These are phyloP conservation scores for Notarius lentiginosus DNA, from an alignment of 2,113 vertebrate species.

Conservation along the genomic window DNA sequence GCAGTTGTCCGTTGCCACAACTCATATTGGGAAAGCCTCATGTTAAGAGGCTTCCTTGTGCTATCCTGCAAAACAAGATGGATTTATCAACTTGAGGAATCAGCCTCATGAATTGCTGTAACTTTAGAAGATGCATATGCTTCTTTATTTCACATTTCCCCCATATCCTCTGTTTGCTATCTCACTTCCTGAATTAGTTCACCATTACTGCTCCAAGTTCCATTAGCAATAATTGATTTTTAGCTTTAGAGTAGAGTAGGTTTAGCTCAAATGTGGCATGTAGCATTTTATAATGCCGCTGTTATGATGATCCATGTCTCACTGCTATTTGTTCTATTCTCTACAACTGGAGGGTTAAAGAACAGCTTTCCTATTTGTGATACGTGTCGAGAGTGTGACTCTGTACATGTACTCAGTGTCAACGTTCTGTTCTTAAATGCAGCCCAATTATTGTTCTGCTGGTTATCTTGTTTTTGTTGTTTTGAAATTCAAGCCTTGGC, in stretches of 20 bases:
- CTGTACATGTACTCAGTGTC: constrained; percentile 14
- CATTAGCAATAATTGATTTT: constrained; percentile 28
- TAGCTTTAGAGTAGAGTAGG: not conserved
- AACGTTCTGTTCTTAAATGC: constrained; percentile 39
- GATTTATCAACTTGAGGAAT: constrained; percentile 51
- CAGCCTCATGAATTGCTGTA: not conserved
- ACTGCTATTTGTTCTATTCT: constrained; percentile 19
- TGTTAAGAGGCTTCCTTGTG: constrained; percentile 74
- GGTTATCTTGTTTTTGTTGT: constrained; percentile 58
- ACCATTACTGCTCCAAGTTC: constrained; percentile 1
- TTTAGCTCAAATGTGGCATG: constrained; percentile 37
- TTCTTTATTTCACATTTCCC: not conserved
- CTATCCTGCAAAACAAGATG: constrained; percentile 72
- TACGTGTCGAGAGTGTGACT: constrained; percentile 8
- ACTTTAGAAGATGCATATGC: not conserved
- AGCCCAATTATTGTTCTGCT: constrained; percentile 46
- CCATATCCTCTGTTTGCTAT: not conserved
- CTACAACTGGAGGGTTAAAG: not conserved
- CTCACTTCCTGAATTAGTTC: constrained; percentile 24
- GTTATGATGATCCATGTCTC: constrained; percentile 20
- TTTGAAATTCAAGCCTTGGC: constrained; percentile 50
- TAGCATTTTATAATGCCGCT: not conserved
- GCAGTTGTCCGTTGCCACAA: constrained; percentile 84
- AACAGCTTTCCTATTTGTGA: not conserved
- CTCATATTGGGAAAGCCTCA: constrained; percentile 84